These are phyloP conservation scores for Spea bombifrons DNA, from an alignment of 2,113 vertebrate genomes.

Conservation along the genomic window DNA sequence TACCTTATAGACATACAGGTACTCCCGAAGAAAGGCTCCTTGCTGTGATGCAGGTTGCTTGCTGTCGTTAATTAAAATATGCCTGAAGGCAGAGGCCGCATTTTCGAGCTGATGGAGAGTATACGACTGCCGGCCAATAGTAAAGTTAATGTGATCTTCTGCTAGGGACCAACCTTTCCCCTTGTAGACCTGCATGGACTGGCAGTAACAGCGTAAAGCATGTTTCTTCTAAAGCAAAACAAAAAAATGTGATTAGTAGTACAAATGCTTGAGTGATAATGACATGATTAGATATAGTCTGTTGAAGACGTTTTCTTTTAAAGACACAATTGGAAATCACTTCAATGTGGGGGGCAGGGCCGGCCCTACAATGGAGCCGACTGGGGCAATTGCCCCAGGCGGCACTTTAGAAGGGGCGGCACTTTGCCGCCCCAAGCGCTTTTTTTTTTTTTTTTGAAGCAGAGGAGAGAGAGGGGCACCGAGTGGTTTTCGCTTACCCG, in stretches of 20 bases:
- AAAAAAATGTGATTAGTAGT: neutral
- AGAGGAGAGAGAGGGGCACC: too few relatives aligned
- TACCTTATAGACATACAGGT: constrained; percentile 96
- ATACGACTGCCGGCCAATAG: constrained; percentile 93
- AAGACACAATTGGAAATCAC: too few relatives aligned
- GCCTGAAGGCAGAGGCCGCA: constrained; percentile 86
- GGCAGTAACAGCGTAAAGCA: constrained; percentile 93
- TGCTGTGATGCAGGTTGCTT: constrained; percentile 90
- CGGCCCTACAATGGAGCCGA: too few relatives aligned
- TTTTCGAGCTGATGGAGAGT: constrained; percentile 85
- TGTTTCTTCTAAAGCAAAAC: constrained; percentile 78
- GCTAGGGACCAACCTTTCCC: constrained; percentile 94
- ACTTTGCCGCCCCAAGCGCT: too few relatives aligned
- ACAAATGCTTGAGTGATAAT: neutral
- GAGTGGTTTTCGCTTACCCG: too few relatives aligned
- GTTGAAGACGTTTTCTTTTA: neutral
- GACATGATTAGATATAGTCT: neutral
- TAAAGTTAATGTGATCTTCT: constrained; percentile 98
- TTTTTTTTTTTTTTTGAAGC: too few relatives aligned
- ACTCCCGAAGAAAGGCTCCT: constrained; percentile 91
- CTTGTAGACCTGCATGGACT: constrained; percentile 97
- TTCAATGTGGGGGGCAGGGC: too few relatives aligned
- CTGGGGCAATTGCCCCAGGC: too few relatives aligned
- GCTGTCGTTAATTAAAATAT: constrained; percentile 94
- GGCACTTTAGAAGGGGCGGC: too few relatives aligned